Conservation (phyloP, 2,797 vertebrate genomes). For the Fundulus diaphanus region DNA sequence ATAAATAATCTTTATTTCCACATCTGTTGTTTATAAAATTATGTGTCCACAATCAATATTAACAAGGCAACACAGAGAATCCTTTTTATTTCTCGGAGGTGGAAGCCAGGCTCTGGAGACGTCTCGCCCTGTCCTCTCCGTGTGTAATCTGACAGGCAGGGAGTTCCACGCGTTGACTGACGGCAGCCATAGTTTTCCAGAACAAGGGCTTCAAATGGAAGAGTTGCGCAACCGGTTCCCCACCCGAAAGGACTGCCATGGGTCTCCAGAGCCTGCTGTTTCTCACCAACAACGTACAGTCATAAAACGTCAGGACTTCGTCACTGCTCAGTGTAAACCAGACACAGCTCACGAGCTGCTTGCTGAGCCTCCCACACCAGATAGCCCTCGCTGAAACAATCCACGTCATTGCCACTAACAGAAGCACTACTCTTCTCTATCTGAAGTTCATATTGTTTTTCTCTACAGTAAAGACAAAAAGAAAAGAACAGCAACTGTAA, state of each 20-base stretch:
- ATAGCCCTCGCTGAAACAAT: conserved; percentile 63
- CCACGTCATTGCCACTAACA: conserved; percentile 51
- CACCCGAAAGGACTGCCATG: conserved; percentile 21
- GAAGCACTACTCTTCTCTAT: conserved; percentile 73
- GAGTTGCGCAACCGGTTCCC: background rate
- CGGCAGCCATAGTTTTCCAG: background rate
- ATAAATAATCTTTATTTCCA: conserved; percentile 90
- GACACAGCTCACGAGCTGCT: conserved; percentile 68
- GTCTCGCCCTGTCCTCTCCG: conserved; percentile 19
- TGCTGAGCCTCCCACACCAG: conserved; percentile 66
- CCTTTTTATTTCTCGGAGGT: conserved; percentile 75
- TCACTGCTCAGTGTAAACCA: conserved; percentile 79
- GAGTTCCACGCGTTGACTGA: conserved; percentile 11
- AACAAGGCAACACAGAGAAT: conserved; percentile 86
- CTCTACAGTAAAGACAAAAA: conserved; percentile 76
- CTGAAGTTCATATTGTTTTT: conserved; percentile 63
- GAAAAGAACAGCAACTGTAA: conserved; percentile 77
- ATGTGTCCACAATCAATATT: conserved; percentile 86
- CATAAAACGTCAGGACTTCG: conserved; percentile 76
- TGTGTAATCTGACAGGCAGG: conserved; percentile 16
- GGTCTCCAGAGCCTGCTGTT: conserved; percentile 75
- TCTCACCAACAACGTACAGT: conserved; percentile 73
- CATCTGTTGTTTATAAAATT: conserved; percentile 85
- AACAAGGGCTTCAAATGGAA: no score
- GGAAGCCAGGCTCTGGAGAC: conserved; percentile 77